Percentiles rank a stretch among this genome's conserved stretches.
These are phyloP conservation scores for Spisula subtruncata DNA, from an alignment of 2,888 invertebrate genomes.

Conservation along the genomic window DNA sequence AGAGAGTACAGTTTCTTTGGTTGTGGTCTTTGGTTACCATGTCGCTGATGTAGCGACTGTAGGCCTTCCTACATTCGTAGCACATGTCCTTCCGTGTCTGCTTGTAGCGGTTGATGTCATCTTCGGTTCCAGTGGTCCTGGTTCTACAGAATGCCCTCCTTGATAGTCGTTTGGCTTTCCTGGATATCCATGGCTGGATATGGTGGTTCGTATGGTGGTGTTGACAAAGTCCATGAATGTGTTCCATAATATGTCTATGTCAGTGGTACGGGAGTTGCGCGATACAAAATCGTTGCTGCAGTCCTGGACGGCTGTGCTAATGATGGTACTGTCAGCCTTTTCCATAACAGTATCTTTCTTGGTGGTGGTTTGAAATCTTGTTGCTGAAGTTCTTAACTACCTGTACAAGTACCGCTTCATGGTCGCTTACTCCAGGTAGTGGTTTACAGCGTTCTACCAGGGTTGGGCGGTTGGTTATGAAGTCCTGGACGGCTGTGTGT, in stretches of 20 bases:
- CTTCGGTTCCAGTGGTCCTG: too few relatives aligned
- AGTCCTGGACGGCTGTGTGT: too few relatives aligned
- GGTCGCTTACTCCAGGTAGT: too few relatives aligned
- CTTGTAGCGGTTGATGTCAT: too few relatives aligned
- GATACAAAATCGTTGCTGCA: neutral
- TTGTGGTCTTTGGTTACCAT: slow-evolving; percentile 37
- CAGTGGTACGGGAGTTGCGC: neutral
- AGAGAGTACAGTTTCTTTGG: too few relatives aligned
- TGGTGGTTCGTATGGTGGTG: neutral
- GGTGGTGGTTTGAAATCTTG: neutral
- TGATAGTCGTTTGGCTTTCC: too few relatives aligned
- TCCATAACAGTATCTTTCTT: neutral
- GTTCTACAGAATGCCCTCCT: too few relatives aligned
- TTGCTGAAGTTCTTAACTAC: too few relatives aligned
- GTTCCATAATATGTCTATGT: too few relatives aligned
- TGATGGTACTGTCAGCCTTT: neutral
- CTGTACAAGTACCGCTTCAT: too few relatives aligned
- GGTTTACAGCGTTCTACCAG: neutral
- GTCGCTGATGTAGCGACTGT: slow-evolving; percentile 37
- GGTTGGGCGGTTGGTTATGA: neutral
- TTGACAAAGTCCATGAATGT: neutral
- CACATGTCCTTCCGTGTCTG: neutral
- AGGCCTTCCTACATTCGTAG: neutral
- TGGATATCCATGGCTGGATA: neutral
- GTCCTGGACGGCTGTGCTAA: neutral